A percentile compares a stretch with the other conserved stretches of the same genome.
Evolutionary conservation across 2,113 vertebrate species (phyloP).

Genomic region (Notechis scutatus): DNA sequence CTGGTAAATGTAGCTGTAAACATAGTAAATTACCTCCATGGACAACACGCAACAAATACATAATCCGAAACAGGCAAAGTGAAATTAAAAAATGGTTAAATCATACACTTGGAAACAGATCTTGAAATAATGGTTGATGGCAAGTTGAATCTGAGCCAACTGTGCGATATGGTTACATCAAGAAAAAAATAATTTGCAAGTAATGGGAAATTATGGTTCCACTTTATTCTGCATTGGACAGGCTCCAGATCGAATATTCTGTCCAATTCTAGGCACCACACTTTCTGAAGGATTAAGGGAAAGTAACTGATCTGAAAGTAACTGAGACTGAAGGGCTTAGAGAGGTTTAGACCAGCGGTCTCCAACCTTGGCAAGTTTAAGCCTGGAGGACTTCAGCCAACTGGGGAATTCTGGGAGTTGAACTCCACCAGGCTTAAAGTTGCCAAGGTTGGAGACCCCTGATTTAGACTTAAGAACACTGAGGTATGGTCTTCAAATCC

Average conservation of each 20-base stretch:
- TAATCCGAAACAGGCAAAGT: conserved; percentile 29
- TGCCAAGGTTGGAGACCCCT: too few species aligned
- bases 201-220: not conserved
- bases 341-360: not conserved
- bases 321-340: not conserved
- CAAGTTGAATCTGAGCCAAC: not conserved
- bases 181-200: not conserved
- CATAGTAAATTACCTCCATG: conserved; percentile 37
- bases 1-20: conserved; percentile 50
- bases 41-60: conserved; percentile 29
- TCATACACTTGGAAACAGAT: not conserved
- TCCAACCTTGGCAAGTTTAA: too few species aligned
- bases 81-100: not conserved
- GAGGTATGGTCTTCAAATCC: not conserved
- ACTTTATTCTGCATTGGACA: not conserved
- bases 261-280: not conserved
- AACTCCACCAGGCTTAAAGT: too few species aligned
- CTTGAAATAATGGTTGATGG: not conserved
- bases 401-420: too few species aligned
- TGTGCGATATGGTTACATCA: not conserved
- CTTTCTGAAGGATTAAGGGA: not conserved
- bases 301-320: not conserved
- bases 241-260: not conserved
- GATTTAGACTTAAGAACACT: not conserved
- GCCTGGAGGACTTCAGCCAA: too few species aligned